These are phyloP conservation scores for Colinus virginianus DNA, from an alignment of 2,113 vertebrate species.

Conservation along the genomic window DNA sequence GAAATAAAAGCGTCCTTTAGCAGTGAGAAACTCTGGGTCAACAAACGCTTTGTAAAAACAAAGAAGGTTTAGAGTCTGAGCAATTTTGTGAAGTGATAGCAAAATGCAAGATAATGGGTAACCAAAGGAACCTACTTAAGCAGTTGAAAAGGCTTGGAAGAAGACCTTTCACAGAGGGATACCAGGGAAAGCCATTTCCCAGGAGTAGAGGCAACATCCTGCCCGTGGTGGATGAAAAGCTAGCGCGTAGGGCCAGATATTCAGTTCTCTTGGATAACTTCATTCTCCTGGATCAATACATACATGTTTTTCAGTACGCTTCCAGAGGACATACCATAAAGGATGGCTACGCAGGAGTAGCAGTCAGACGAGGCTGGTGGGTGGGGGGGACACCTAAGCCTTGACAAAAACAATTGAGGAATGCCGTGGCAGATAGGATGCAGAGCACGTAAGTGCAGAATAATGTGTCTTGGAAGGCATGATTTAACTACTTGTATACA, in stretches of 20 bases:
- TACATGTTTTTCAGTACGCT: constrained; percentile 45
- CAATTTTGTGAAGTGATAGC: constrained; percentile 16
- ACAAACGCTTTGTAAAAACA: neutral
- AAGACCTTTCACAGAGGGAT: constrained; percentile 35
- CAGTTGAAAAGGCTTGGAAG: constrained; percentile 54
- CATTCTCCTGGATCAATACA: constrained; percentile 44
- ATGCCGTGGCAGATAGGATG: constrained; percentile 45
- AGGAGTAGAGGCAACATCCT: constrained; percentile 45
- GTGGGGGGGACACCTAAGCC: constrained; percentile 31
- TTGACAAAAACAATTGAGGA: constrained; percentile 51
- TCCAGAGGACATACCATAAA: constrained; percentile 49
- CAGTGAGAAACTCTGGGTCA: constrained; percentile 7
- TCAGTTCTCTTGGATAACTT: constrained; percentile 37
- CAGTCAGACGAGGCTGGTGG: constrained; percentile 24
- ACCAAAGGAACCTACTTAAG: constrained; percentile 51
- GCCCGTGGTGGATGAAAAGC: constrained; percentile 62
- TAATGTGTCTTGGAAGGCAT: constrained; percentile 47
- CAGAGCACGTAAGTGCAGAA: constrained; percentile 31
- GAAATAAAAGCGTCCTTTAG: neutral
- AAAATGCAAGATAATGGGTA: constrained; percentile 43
- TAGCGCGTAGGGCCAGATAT: neutral
- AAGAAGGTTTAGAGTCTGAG: constrained; percentile 7
- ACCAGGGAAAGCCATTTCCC: constrained; percentile 43
- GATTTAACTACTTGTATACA: constrained; percentile 53
- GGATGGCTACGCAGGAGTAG: constrained; percentile 26